Evolutionary conservation across 2,113 vertebrate genomes (phyloP).

Genomic region (Bettongia penicillata): DNA sequence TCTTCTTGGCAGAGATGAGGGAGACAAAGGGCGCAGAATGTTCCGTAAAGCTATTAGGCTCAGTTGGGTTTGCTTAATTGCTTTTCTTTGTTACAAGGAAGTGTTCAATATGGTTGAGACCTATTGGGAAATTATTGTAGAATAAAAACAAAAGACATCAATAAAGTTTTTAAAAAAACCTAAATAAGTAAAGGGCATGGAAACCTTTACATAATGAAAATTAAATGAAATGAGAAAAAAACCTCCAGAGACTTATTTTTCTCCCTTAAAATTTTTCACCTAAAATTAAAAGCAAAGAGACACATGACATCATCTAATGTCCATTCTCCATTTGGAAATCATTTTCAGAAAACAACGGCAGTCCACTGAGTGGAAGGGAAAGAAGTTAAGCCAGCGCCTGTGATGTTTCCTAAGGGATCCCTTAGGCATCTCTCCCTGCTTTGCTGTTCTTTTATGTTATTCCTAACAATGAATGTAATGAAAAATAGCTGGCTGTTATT

Average conservation of each 20-base stretch:
- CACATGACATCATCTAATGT: conserved; percentile 49
- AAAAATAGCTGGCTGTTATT: neutral
- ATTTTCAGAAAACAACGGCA: conserved; percentile 78
- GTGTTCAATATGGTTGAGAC: neutral
- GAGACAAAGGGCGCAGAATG: neutral
- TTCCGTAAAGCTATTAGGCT: neutral
- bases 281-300: accelerated
- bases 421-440: conserved; percentile 65
- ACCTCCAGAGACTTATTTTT: conserved; percentile 47
- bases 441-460: conserved; percentile 77
- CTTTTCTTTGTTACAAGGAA: neutral
- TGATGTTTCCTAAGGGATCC: conserved; percentile 80
- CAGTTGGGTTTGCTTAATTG: neutral
- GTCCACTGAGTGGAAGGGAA: conserved; percentile 65
- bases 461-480: conserved; percentile 75
- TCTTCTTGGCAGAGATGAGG: neutral
- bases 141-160: neutral
- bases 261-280: conserved; percentile 12
- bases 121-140: neutral
- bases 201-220: neutral
- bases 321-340: conserved; percentile 36
- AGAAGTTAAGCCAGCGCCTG: conserved; percentile 69
- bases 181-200: neutral
- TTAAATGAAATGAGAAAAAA: neutral
- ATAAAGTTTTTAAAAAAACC: neutral